These are phyloP conservation scores for Triplophysa tibetana DNA, from an alignment of 2,113 vertebrate genomes.

Conservation along the genomic window DNA sequence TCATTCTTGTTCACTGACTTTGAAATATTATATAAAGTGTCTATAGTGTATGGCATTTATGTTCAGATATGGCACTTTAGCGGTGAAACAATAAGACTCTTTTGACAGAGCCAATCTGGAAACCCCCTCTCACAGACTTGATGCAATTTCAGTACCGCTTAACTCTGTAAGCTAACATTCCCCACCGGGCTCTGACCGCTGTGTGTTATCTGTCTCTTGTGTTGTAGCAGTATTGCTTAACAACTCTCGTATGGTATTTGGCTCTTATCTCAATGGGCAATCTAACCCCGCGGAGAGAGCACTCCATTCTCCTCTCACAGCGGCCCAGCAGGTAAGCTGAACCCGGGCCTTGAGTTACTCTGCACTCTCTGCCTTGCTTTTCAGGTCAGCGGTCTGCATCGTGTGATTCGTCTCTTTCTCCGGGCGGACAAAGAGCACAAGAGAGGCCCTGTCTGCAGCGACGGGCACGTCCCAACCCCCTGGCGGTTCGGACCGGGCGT, in stretches of 20 bases:
- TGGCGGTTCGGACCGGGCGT: conserved; percentile 20
- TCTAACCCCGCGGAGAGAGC: conserved; percentile 53
- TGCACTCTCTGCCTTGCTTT: conserved; percentile 48
- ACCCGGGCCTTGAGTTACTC: conserved; percentile 59
- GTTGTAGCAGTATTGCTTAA: conserved; percentile 57
- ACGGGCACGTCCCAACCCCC: conserved; percentile 37
- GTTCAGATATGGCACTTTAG: conserved; percentile 23
- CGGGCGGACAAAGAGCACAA: conserved; percentile 52
- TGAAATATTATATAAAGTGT: conserved; percentile 17
- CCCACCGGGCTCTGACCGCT: conserved; percentile 31
- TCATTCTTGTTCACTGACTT: conserved; percentile 5
- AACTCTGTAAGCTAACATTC: conserved; percentile 40
- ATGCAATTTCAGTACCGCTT: conserved; percentile 20
- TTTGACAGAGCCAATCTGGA: not conserved
- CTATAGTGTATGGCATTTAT: not conserved
- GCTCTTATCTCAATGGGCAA: conserved; percentile 49
- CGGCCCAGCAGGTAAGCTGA: conserved; percentile 57
- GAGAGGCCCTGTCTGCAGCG: conserved; percentile 53
- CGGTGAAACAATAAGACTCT: conserved; percentile 8
- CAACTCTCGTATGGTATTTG: conserved; percentile 53
- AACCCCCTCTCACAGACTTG: conserved; percentile 13
- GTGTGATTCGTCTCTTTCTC: conserved; percentile 34
- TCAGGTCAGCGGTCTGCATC: conserved; percentile 55
- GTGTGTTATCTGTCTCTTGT: conserved; percentile 48
- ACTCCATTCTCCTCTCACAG: conserved; percentile 45